phyloP scores from a whole-genome alignment of 2,888 invertebrate genomes.

The Sycophila texana region DNA sequence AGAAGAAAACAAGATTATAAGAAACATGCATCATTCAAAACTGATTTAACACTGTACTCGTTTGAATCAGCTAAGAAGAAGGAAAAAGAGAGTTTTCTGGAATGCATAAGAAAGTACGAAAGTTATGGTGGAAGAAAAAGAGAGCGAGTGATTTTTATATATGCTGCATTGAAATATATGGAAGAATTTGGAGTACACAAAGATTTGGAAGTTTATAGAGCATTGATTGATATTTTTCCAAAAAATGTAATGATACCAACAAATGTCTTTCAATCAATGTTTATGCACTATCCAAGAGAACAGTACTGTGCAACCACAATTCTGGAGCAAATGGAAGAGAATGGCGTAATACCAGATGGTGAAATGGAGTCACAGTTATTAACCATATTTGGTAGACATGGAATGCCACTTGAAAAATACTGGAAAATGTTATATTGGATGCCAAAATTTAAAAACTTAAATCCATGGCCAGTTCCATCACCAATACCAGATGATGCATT shows the following conservation, averaged over 20 bases:
- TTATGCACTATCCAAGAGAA: slow-evolving; percentile 96
- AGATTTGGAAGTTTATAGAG: slow-evolving; percentile 91
- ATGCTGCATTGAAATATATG: slow-evolving; percentile 91
- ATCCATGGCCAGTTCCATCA: slow-evolving; percentile 90
- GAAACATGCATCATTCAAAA: neutral
- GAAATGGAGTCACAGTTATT: slow-evolving; percentile 90
- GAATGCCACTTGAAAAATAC: slow-evolving; percentile 84
- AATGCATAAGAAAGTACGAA: slow-evolving; percentile 86
- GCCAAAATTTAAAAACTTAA: slow-evolving; percentile 94
- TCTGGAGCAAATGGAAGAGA: slow-evolving; percentile 95
- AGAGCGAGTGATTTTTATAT: slow-evolving; percentile 96
- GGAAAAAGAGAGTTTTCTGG: slow-evolving; percentile 82
- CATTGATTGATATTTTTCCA: slow-evolving; percentile 89
- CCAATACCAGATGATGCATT: slow-evolving; percentile 86
- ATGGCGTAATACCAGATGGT: slow-evolving; percentile 92
- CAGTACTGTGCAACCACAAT: slow-evolving; percentile 95
- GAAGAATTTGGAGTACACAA: slow-evolving; percentile 91
- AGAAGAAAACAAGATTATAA: neutral
- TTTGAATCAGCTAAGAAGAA: slow-evolving; percentile 79
- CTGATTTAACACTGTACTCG: slow-evolving; percentile 23
- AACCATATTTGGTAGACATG: slow-evolving; percentile 89
- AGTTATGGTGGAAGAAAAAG: slow-evolving; percentile 82
- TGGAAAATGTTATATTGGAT: slow-evolving; percentile 93
- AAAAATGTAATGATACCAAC: slow-evolving; percentile 91
- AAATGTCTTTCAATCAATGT: slow-evolving; percentile 90